These are phyloP conservation scores for Erpobdella octoculata DNA, from an alignment of 2,888 invertebrate genomes.

Conservation along the genomic window DNA sequence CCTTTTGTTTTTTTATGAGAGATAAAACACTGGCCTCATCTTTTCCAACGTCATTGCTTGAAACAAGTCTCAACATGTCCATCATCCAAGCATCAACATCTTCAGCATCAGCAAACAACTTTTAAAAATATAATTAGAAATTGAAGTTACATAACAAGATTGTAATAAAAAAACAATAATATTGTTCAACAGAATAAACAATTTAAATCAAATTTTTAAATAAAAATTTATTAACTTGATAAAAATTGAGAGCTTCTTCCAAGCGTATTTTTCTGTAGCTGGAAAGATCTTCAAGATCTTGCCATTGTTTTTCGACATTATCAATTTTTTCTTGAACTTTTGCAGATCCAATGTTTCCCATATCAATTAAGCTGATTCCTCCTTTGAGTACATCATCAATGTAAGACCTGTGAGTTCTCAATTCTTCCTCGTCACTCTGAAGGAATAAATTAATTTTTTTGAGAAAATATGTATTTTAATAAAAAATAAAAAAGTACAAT, in stretches of 20 bases:
- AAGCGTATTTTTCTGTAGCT: constrained; percentile 76
- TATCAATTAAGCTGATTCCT: constrained; percentile 81
- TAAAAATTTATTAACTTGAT: constrained; percentile 60
- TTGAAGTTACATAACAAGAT: background rate
- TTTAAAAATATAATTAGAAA: constrained; percentile 29
- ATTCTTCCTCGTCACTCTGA: constrained; percentile 79
- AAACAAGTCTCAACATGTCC: constrained; percentile 87
- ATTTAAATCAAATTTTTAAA: background rate
- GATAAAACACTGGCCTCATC: constrained; percentile 97
- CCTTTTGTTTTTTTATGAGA: constrained; percentile 90
- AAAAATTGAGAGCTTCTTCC: constrained; percentile 93
- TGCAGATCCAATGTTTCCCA: constrained; percentile 88
- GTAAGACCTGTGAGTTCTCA: constrained; percentile 81
- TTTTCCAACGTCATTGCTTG: constrained; percentile 81
- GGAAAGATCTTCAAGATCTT: constrained; percentile 80
- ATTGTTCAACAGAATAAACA: background rate
- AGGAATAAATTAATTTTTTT: constrained; percentile 14
- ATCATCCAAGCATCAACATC: constrained; percentile 98
- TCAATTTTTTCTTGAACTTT: constrained; percentile 84
- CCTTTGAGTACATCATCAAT: constrained; percentile 78
- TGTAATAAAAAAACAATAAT: background rate
- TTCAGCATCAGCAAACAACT: constrained; percentile 93
- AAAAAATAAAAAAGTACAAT: background rate
- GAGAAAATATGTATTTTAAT: background rate
- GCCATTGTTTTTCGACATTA: constrained; percentile 89